Evolutionary conservation across 2,797 vertebrate species (phyloP).

Genomic region (Poeciliopsis infans): DNA sequence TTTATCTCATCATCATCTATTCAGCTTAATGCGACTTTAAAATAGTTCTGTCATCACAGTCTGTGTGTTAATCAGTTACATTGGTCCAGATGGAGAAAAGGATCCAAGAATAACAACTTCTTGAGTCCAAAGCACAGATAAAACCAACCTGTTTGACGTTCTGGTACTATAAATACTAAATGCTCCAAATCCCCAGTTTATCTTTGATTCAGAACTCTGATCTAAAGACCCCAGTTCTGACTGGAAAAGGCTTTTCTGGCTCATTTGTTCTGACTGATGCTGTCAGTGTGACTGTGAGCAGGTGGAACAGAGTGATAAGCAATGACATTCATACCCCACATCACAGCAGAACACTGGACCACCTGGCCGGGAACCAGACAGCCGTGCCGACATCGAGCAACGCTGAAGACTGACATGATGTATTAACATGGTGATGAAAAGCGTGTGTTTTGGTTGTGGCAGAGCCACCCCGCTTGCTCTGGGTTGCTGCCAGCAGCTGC

Average conservation of each 20-base stretch:
- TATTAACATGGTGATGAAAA: constrained; percentile 48
- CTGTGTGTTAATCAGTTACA: neutral
- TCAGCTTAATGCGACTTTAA: neutral
- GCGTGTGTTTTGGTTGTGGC: constrained; percentile 38
- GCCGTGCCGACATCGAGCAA: constrained; percentile 37
- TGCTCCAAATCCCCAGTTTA: neutral
- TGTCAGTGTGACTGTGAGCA: constrained; percentile 3
- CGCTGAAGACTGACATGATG: constrained; percentile 51
- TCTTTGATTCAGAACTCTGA: neutral
- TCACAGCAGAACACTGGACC: constrained; percentile 37
- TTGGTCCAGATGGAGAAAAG: neutral
- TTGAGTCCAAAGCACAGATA: neutral
- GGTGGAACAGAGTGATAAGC: constrained; percentile 31
- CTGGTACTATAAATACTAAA: neutral
- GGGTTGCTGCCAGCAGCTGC: constrained; percentile 28
- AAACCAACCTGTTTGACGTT: neutral
- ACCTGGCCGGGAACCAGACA: constrained; percentile 44
- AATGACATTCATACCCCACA: constrained; percentile 26
- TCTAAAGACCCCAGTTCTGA: constrained; percentile 3
- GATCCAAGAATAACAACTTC: neutral
- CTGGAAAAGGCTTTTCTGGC: constrained; percentile 3
- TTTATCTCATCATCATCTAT: neutral
- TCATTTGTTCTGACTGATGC: constrained; percentile 31
- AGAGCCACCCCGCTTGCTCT: constrained; percentile 20
- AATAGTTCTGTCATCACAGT: neutral